Conservation (phyloP, 2,797 vertebrate genomes). For the Sus cebifrons region DNA sequence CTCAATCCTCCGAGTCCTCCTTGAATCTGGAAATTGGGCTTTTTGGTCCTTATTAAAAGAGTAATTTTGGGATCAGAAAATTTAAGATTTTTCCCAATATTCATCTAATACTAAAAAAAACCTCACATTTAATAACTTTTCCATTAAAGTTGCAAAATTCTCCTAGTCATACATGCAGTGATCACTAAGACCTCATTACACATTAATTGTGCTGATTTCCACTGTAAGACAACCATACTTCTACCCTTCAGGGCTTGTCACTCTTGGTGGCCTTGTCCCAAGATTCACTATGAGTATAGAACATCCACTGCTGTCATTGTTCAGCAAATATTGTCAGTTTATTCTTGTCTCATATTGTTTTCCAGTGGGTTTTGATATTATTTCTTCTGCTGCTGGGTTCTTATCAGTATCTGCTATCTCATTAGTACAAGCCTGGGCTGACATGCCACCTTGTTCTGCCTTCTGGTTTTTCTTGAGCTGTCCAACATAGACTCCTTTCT, state of each 20-base stretch:
- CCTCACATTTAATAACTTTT: conserved; percentile 43
- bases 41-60: not conserved
- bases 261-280: not conserved
- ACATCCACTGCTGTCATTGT: not conserved
- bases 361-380: not conserved
- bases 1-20: not conserved
- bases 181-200: not conserved
- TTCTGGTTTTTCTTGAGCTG: conserved; percentile 15
- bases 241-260: not conserved
- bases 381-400: conserved; percentile 33
- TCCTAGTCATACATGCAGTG: conserved; percentile 2
- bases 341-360: conserved; percentile 44
- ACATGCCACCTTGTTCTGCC: not conserved
- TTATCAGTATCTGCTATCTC: conserved; percentile 44
- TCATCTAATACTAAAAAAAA: not conserved
- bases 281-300: not conserved
- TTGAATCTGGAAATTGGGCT: not conserved
- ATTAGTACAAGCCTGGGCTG: conserved; percentile 31
- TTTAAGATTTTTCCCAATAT: not conserved
- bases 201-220: conserved; percentile 34
- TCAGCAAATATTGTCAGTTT: not conserved
- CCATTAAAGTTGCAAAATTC: not conserved
- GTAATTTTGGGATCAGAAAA: not conserved
- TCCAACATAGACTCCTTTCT: not conserved
- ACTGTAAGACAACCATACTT: not conserved